A percentile compares a stretch with the other conserved stretches of the same genome.
These are phyloP conservation scores for Polypterus senegalus DNA, from an alignment of 2,113 vertebrate genomes.

Conservation along the genomic window DNA sequence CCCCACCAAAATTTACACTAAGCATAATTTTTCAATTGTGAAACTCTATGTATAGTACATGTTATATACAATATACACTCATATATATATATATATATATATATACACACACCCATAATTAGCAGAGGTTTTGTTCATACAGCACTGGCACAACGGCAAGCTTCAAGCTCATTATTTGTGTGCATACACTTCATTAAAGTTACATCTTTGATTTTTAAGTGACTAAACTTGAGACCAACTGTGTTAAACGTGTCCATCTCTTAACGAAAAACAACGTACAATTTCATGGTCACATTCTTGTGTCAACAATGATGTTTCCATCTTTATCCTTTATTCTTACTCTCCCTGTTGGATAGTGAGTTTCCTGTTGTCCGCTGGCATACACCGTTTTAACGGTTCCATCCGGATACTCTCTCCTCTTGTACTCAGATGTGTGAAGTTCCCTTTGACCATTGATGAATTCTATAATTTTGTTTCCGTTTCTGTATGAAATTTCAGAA, in stretches of 20 bases:
- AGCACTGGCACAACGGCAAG: too few species aligned
- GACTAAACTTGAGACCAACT: background rate
- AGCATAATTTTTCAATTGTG: too few species aligned
- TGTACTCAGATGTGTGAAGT: conserved; percentile 74
- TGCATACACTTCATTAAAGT: too few species aligned
- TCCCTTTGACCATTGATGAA: conserved; percentile 90
- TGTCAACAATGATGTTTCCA: conserved; percentile 72
- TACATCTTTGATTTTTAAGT: too few species aligned
- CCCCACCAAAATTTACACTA: too few species aligned
- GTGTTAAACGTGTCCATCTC: conserved; percentile 15
- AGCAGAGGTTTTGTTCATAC: too few species aligned
- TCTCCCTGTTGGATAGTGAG: conserved; percentile 71
- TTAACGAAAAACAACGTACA: conserved; percentile 5
- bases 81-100: background rate
- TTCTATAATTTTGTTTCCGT: conserved; percentile 80
- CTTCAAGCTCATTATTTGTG: too few species aligned
- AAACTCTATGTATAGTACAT: too few species aligned
- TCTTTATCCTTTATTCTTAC: conserved; percentile 81
- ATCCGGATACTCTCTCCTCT: conserved; percentile 84
- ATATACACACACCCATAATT: background rate
- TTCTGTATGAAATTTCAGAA: conserved; percentile 39
- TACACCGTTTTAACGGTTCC: conserved; percentile 88
- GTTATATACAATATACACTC: conserved; percentile 5
- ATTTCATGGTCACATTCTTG: conserved; percentile 28
- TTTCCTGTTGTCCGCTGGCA: conserved; percentile 78